These are phyloP conservation scores for Uloborus plumipes DNA, from an alignment of 2,888 invertebrate species.

Conservation along the genomic window DNA sequence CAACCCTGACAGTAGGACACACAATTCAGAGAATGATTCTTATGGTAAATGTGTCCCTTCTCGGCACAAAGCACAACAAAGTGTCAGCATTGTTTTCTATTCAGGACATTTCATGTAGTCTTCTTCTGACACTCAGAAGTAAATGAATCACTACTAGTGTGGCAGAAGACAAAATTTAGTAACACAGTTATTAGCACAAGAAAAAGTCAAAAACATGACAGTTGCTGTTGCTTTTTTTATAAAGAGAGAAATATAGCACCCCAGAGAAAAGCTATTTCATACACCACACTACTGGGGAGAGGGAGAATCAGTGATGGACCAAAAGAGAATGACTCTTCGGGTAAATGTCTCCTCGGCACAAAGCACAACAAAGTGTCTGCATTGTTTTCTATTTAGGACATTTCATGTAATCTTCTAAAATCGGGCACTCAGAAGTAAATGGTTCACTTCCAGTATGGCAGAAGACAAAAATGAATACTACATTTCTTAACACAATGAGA, in stretches of 20 bases:
- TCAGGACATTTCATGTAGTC: too few relatives aligned
- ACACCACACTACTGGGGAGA: too few relatives aligned
- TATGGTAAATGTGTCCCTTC: slow-evolving; percentile 16
- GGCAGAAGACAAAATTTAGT: neutral
- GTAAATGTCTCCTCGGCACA: slow-evolving; percentile 22
- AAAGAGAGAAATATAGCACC: neutral
- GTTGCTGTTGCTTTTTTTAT: too few relatives aligned
- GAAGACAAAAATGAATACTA: neutral
- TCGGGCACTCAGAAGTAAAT: slow-evolving; percentile 5
- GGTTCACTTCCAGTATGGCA: neutral
- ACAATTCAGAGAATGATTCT: too few relatives aligned
- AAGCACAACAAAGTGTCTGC: neutral
- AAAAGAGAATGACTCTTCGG: too few relatives aligned
- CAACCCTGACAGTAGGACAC: too few relatives aligned
- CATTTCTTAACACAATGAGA: neutral
- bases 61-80: neutral
- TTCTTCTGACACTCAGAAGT: neutral
- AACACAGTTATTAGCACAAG: neutral
- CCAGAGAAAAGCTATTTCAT: neutral
- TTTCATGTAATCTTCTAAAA: slow-evolving; percentile 11
- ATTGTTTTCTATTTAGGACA: slow-evolving; percentile 23
- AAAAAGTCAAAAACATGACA: neutral
- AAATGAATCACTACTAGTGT: neutral
- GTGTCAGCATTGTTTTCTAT: too few relatives aligned
- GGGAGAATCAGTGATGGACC: too few relatives aligned